These are phyloP conservation scores for Diorhabda elongata DNA, from an alignment of 1,140 invertebrate genomes.

Conservation along the genomic window DNA sequence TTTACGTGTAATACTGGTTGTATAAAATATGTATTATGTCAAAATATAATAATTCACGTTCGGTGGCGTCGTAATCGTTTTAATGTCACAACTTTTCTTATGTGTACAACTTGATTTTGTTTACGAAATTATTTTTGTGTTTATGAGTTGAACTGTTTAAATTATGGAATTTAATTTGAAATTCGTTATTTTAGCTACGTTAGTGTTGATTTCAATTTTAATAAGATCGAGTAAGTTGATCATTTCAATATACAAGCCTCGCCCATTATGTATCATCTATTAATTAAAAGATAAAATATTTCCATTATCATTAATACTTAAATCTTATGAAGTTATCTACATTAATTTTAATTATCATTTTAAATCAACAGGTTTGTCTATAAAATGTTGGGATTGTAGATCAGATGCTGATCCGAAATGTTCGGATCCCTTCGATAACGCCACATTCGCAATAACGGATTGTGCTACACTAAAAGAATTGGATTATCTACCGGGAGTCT, in stretches of 20 bases:
- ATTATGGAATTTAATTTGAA: constrained; percentile 12
- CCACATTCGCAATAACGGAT: constrained; percentile 80
- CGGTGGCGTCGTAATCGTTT: too few species aligned
- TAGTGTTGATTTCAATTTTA: constrained; percentile 19
- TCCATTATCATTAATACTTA: background rate
- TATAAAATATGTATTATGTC: too few species aligned
- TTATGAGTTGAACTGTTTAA: background rate
- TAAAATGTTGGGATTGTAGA: constrained; percentile 90
- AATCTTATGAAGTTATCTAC: background rate
- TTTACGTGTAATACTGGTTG: too few species aligned
- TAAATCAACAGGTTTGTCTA: constrained; percentile 42
- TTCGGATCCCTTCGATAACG: constrained; percentile 89
- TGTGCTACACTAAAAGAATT: constrained; percentile 66
- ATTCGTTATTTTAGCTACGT: constrained; percentile 4
- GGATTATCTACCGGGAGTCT: constrained; percentile 63
- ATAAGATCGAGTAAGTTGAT: constrained; percentile 24
- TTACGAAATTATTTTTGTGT: too few species aligned
- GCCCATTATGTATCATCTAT: constrained; percentile 4
- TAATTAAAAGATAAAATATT: background rate
- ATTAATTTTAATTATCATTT: constrained; percentile 1
- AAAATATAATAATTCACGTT: too few species aligned
- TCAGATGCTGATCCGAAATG: constrained; percentile 87
- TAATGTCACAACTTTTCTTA: too few species aligned
- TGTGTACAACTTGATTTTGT: too few species aligned
- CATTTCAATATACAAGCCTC: background rate